phyloP scores from a whole-genome alignment of 2,888 invertebrate species.

The Ceramica pisi region DNA sequence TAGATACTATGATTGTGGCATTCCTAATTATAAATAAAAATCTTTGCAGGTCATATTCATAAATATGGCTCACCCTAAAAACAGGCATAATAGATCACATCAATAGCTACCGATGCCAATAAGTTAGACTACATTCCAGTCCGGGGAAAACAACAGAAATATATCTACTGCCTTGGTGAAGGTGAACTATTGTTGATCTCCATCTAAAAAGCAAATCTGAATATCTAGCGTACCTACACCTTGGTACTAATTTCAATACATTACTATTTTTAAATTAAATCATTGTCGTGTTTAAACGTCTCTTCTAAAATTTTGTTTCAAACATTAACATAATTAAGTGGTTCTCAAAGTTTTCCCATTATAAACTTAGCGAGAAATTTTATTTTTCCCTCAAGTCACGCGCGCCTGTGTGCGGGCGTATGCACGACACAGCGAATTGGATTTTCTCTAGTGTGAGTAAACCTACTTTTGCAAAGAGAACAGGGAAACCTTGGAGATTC shows the following conservation, averaged over 20 bases:
- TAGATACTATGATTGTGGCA: not conserved
- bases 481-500: slow-evolving; percentile 88
- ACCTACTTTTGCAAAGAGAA: slow-evolving; percentile 89
- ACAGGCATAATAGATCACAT: not conserved
- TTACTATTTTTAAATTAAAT: slow-evolving; percentile 82
- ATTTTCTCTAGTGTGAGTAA: slow-evolving; percentile 89
- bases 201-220: not conserved
- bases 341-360: slow-evolving; percentile 91
- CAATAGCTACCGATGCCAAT: not conserved
- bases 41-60: not conserved
- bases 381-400: slow-evolving; percentile 91
- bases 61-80: not conserved
- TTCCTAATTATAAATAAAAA: not conserved
- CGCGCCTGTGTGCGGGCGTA: slow-evolving; percentile 87
- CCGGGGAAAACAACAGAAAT: not conserved
- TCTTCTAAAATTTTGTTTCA: slow-evolving; percentile 91
- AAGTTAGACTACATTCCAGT: not conserved
- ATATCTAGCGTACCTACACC: slow-evolving; percentile 3
- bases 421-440: slow-evolving; percentile 88
- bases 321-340: slow-evolving; percentile 91
- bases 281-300: slow-evolving; percentile 89
- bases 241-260: slow-evolving; percentile 46
- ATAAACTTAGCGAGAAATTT: slow-evolving; percentile 91
- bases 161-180: too few relatives aligned
- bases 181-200: not conserved